Evolutionary conservation across 2,888 invertebrate species (phyloP).

Genomic region (Bellardia bayeri): DNA sequence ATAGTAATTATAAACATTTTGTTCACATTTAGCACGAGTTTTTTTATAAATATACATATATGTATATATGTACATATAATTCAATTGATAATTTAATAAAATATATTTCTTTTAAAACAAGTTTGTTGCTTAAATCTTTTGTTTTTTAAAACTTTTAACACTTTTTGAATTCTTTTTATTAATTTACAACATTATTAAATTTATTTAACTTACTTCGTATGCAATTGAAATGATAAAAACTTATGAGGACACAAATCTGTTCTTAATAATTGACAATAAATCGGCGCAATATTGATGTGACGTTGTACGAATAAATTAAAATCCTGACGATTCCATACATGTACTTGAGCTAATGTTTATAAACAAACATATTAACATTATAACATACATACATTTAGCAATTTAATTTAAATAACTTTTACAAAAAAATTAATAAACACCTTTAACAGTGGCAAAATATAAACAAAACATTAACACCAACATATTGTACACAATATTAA

Average conservation of each 20-base stretch:
- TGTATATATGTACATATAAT: neutral
- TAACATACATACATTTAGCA: neutral
- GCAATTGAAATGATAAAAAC: constrained; percentile 77
- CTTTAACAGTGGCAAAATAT: constrained; percentile 21
- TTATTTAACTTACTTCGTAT: constrained; percentile 77
- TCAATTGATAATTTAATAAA: no score
- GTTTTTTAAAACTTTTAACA: constrained; percentile 3
- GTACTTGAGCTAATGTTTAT: constrained; percentile 40
- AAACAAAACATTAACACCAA: constrained; percentile 6
- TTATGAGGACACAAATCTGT: constrained; percentile 78
- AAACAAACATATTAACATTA: constrained; percentile 9
- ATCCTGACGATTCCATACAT: constrained; percentile 56
- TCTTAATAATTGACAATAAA: constrained; percentile 78
- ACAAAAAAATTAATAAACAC: constrained; percentile 18
- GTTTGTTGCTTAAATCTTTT: constrained; percentile 52
- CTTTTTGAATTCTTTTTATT: neutral
- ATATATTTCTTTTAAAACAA: neutral
- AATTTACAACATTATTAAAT: neutral
- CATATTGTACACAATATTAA: neutral
- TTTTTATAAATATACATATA: neutral
- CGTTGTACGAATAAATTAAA: constrained; percentile 66
- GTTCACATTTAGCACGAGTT: neutral
- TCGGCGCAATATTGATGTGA: constrained; percentile 79
- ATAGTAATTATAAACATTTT: neutral
- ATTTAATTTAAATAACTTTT: neutral